Conservation (phyloP, 2,888 invertebrate species). For the Rotaria macrura region DNA sequence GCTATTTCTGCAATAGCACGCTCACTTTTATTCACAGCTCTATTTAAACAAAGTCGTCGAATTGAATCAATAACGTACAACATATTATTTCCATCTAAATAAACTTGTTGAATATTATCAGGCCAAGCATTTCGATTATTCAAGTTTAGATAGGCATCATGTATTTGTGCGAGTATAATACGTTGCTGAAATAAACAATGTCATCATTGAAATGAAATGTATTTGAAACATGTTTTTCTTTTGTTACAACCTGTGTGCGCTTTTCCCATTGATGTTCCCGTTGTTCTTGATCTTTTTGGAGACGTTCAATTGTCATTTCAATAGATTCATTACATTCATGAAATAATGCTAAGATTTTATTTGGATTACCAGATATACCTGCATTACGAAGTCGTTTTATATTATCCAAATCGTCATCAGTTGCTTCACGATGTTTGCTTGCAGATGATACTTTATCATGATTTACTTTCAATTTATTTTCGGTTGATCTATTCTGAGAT, state of each 20-base stretch:
- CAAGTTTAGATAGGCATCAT: background rate
- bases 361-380: background rate
- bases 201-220: background rate
- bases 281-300: background rate
- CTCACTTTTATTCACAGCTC: background rate
- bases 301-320: background rate
- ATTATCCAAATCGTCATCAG: background rate
- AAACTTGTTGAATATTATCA: background rate
- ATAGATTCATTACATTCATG: conserved; percentile 13
- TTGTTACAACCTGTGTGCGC: background rate
- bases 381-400: background rate
- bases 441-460: background rate
- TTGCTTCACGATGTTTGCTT: background rate
- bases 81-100: conserved; percentile 18
- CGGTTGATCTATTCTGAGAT: background rate
- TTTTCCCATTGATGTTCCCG: background rate
- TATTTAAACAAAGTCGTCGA: background rate
- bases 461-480: background rate
- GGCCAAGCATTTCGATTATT: background rate
- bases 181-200: background rate
- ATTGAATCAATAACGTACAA: background rate
- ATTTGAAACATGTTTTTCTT: background rate
- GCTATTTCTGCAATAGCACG: background rate
- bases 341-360: background rate
- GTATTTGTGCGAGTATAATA: background rate